Percentiles rank a stretch among this genome's conserved stretches.
These are phyloP conservation scores for Pelvicachromis taeniatus DNA, from an alignment of 2,113 vertebrate species.

Conservation along the genomic window DNA sequence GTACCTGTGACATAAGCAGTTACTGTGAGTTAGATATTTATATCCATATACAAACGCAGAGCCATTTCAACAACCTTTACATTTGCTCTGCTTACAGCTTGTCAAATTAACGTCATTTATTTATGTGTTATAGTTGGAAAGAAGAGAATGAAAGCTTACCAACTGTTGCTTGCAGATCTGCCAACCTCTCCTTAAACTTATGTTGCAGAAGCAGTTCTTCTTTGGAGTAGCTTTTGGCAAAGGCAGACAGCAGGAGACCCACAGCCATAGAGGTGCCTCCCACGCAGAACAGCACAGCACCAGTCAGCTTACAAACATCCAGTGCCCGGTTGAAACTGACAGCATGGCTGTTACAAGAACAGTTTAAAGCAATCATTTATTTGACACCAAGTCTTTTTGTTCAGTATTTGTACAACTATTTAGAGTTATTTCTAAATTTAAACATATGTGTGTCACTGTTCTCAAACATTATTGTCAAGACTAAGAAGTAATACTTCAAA, in stretches of 20 bases:
- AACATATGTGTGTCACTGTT: background rate
- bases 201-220: conserved; percentile 89
- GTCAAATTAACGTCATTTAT: background rate
- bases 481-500: background rate
- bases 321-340: conserved; percentile 87
- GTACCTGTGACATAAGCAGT: conserved; percentile 45
- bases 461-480: background rate
- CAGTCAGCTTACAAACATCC: conserved; percentile 89
- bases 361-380: background rate
- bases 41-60: background rate
- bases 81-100: background rate
- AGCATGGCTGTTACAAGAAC: conserved; percentile 79
- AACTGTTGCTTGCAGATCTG: conserved; percentile 81
- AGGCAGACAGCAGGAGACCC: conserved; percentile 87
- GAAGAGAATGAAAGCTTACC: conserved; percentile 38
- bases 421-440: background rate
- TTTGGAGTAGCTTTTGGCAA: conserved; percentile 88
- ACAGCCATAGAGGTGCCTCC: conserved; percentile 85
- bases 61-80: background rate
- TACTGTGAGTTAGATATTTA: background rate
- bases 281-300: conserved; percentile 89
- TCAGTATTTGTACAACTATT: background rate
- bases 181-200: conserved; percentile 91
- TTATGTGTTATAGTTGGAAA: background rate
- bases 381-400: background rate